Evolutionary conservation across 1,140 invertebrate species (phyloP), one percentile per base, ranked within the genome.

Genomic region (Zelostemma sp.): DNA sequence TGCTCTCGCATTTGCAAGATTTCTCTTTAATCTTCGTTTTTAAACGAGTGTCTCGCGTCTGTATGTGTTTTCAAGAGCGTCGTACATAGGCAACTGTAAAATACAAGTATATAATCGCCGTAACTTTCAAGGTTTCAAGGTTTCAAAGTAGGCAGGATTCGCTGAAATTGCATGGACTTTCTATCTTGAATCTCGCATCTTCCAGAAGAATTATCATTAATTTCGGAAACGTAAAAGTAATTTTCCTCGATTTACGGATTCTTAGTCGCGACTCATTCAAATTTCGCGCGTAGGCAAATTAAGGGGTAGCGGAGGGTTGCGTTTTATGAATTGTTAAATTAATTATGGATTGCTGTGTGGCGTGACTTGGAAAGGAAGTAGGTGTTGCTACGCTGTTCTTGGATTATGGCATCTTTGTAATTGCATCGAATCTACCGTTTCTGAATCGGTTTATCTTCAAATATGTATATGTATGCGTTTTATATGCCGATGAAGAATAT

Each of bases 1-100:
- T n/a, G n/a, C n/a, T n/a, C n/a, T n/a, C n/a, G n/a, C n/a, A n/a
- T n/a, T n/a, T n/a, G n/a, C n/a, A n/a, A n/a, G n/a, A 60, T 70
- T 70, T 70, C 68, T 57, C 61, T 54, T 21, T 43, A 61, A 70
- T 70, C 57, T 65, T 70, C 61, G 57, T 60, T 70, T 70, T 70
- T 61, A 65, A 65, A 70, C 61, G 51, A 63, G 56, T 61, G 57
- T 70, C 53, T 61, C n/a, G n/a, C n/a, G n/a, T n/a, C n/a, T n/a
- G n/a, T n/a, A n/a, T n/a, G n/a, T 47, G 68, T 61, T 70, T 70
- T 47, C 41, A 59, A 31, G 61, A 55, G 56, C 61, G 51, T 60
- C n/a, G n/a, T n/a, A n/a, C n/a, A n/a, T n/a, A n/a, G n/a, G n/a
- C n/a, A n/a, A n/a, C n/a, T n/a, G n/a, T n/a, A n/a, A 61, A 51